Percentiles rank a stretch among this genome's conserved stretches.
phyloP scores from a whole-genome alignment of 1,140 invertebrate species.

The Berghia stephanieae region DNA sequence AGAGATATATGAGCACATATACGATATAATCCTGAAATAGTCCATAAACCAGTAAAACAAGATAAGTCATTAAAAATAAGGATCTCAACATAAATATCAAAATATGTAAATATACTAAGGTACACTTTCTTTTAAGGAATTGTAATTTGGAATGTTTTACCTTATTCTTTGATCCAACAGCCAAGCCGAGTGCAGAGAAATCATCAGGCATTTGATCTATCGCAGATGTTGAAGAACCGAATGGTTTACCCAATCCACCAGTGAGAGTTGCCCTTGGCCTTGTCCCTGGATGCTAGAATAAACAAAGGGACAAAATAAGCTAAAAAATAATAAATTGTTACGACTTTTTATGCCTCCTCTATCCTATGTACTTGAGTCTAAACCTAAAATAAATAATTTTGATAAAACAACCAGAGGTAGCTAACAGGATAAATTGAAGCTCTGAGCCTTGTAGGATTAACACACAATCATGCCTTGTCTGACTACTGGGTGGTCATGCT shows the following conservation, averaged over 20 bases:
- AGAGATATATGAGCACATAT: too few species aligned
- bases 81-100: background rate
- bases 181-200: constrained; percentile 58
- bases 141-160: constrained; percentile 24
- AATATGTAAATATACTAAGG: background rate
- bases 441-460: too few species aligned
- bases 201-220: constrained; percentile 52
- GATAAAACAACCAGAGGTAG: too few species aligned
- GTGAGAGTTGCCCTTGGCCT: constrained; percentile 24
- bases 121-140: background rate
- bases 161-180: constrained; percentile 42
- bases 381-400: too few species aligned
- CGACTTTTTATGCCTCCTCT: too few species aligned
- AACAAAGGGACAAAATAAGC: background rate
- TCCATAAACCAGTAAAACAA: background rate
- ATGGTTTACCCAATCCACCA: constrained; percentile 50
- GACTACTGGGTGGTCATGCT: too few species aligned
- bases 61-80: background rate
- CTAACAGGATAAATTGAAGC: too few species aligned
- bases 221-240: constrained; percentile 36
- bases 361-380: too few species aligned
- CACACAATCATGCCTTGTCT: too few species aligned
- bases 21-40: too few species aligned
- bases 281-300: constrained; percentile 19
- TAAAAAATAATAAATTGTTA: background rate